These are phyloP conservation scores for Myxocyprinus asiaticus DNA, from an alignment of 2,113 vertebrate genomes.

Conservation along the genomic window DNA sequence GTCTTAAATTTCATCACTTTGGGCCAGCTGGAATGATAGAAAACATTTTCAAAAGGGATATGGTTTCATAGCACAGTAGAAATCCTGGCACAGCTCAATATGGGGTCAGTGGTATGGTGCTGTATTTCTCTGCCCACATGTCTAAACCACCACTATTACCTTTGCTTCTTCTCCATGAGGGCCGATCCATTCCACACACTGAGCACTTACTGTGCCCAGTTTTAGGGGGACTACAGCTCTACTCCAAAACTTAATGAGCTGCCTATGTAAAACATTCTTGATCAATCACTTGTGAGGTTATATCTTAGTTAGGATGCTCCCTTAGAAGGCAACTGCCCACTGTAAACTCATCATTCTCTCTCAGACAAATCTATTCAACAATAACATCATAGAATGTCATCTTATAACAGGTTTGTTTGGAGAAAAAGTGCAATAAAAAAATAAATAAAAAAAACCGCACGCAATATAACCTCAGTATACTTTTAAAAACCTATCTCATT, in stretches of 20 bases:
- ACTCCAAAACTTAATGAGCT: too few relatives aligned
- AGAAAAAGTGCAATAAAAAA: slow-evolving; percentile 30
- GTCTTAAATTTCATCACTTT: too few relatives aligned
- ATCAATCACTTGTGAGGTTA: too few relatives aligned
- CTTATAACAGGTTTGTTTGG: slow-evolving; percentile 27
- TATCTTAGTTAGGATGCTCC: too few relatives aligned
- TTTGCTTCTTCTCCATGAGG: slow-evolving; percentile 44
- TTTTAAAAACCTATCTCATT: not conserved
- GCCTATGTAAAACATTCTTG: too few relatives aligned
- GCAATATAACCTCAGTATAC: slow-evolving; percentile 23
- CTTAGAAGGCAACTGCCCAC: too few relatives aligned
- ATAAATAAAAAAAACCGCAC: too few relatives aligned
- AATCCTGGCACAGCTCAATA: too few relatives aligned
- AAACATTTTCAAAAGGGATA: not conserved
- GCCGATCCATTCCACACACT: slow-evolving; percentile 48
- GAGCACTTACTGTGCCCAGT: too few relatives aligned
- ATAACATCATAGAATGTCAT: slow-evolving; percentile 41
- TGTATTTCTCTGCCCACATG: not conserved
- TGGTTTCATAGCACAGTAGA: not conserved
- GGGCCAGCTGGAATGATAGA: too few relatives aligned
- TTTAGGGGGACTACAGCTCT: too few relatives aligned
- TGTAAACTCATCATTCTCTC: slow-evolving; percentile 10
- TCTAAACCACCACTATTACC: slow-evolving; percentile 1
- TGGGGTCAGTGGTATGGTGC: not conserved
- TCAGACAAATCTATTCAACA: slow-evolving; percentile 40